Evolutionary conservation across 2,888 invertebrate species (phyloP).

Genomic region (Anthophora plumipes): DNA sequence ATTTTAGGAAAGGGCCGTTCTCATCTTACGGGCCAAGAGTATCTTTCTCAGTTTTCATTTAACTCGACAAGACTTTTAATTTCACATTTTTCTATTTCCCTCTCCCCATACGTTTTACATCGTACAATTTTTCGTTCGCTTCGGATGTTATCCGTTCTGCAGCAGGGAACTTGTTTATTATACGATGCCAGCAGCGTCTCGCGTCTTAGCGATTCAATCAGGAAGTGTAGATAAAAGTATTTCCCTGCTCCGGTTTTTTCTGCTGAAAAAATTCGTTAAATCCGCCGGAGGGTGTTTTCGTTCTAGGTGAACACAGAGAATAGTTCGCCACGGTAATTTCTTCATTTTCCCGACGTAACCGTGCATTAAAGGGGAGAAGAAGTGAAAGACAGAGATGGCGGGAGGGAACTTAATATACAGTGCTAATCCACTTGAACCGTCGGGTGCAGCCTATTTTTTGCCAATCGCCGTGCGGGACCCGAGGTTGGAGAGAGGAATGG

Average conservation of each 20-base stretch:
- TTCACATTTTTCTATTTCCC: background rate
- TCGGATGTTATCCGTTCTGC: constrained; percentile 30
- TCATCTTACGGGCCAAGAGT: background rate
- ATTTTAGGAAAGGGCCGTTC: too few relatives aligned
- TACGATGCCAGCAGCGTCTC: constrained; percentile 22
- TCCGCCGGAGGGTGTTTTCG: background rate
- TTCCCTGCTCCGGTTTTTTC: constrained; percentile 2
- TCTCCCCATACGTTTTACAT: background rate
- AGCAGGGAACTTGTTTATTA: constrained; percentile 38
- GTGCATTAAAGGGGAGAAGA: background rate
- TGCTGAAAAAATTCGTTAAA: constrained; percentile 33
- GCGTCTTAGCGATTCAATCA: constrained; percentile 61
- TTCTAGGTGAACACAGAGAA: constrained; percentile 9
- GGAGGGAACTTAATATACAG: constrained; percentile 19
- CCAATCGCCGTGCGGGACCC: background rate
- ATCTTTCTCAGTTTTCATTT: constrained; percentile 21
- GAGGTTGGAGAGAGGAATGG: constrained; percentile 4
- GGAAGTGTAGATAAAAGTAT: constrained; percentile 33
- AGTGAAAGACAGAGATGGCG: too few relatives aligned
- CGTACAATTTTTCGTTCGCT: constrained; percentile 25
- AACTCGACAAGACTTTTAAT: background rate
- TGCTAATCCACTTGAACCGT: constrained; percentile 7
- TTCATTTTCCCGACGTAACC: background rate
- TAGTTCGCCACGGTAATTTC: constrained; percentile 15
- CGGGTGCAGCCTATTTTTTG: background rate